Base-by-base conservation (phyloP, 1,140 invertebrate genomes). In the Zaprionus vittiger region DNA sequence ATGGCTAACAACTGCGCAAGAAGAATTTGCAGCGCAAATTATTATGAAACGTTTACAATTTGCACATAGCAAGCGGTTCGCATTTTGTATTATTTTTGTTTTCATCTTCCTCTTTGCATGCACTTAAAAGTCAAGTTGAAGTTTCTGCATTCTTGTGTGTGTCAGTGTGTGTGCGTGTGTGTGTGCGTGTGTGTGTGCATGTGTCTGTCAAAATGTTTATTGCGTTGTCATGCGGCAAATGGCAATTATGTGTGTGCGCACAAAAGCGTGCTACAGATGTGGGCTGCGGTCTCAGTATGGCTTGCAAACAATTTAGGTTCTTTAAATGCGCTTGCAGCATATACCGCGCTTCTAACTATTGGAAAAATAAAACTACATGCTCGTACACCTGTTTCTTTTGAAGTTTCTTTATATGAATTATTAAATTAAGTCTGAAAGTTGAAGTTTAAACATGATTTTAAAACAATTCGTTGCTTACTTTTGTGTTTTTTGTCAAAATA, bases 1-100 rank as follows among this genome's bases (percentile, higher is more conserved):
- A 77, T 77, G 64, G 69, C 75, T 73, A 77, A 77, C 71, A 73
- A 77, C 64, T 68, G 59, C 71, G 37, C 52, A 73, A 77, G 77
- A 75, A 70, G 72, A 75, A 79, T 79, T 75, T 79, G 66, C 60
- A 71, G 64, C 47, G 60, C 11, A 75, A 75, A 75, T 75, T 71
- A 76, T 65, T 75, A 66, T 79, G 57, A 79, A 76, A 76, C 66
- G 76, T 71, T 76, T 71, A 66, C 73, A 77, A 67, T 73, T 67
- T 77, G 70, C 71, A 76, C 73, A 70, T 75, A 60, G 66, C 49
- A 75, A 75, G 52, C 37, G 61, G 12, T 67, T 66, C 55, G 57
- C 71, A 68, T 57, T 65, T 75, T 61, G 61, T 64, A 20, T 55
- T 52, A n/a, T 57, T 65, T 70, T 41, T 44, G 15, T 31, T 12